phyloP scores from a whole-genome alignment of 2,113 vertebrate genomes.

The Diadophis punctatus region DNA sequence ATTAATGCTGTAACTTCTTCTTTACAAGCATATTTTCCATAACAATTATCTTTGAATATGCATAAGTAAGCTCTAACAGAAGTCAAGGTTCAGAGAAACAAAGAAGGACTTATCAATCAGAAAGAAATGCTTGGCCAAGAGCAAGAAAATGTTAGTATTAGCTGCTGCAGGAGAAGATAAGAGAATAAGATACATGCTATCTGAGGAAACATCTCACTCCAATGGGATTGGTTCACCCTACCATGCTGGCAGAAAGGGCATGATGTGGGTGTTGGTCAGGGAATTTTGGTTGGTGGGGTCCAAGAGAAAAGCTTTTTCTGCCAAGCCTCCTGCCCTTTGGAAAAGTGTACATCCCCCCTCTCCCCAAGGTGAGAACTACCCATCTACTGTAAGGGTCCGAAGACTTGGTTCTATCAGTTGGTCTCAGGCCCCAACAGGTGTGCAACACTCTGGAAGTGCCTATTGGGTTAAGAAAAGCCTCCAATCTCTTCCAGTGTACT shows the following conservation, averaged over 20 bases:
- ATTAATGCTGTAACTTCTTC: not conserved
- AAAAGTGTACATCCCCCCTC: not conserved
- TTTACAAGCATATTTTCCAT: not conserved
- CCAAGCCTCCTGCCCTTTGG: not conserved
- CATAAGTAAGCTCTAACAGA: not conserved
- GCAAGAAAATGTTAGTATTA: not conserved
- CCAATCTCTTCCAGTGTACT: not conserved
- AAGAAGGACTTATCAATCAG: not conserved
- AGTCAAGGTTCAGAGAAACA: not conserved
- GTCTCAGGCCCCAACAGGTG: not conserved
- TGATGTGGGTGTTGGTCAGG: not conserved
- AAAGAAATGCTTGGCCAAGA: not conserved
- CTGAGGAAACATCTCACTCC: not conserved
- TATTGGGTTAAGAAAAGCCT: not conserved
- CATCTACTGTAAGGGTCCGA: not conserved
- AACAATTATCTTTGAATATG: not conserved
- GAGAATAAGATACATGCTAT: not conserved
- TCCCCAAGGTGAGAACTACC: not conserved
- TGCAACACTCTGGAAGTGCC: not conserved
- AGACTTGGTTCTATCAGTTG: not conserved
- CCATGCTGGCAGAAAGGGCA: not conserved
- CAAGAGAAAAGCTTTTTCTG: not conserved
- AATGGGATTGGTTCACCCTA: not conserved
- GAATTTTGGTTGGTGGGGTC: not conserved
- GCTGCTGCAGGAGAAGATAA: not conserved